A percentile compares a stretch with the other conserved stretches of the same genome.
Conservation (phyloP, 2,113 vertebrate genomes). For the Eptesicus fuscus region DNA sequence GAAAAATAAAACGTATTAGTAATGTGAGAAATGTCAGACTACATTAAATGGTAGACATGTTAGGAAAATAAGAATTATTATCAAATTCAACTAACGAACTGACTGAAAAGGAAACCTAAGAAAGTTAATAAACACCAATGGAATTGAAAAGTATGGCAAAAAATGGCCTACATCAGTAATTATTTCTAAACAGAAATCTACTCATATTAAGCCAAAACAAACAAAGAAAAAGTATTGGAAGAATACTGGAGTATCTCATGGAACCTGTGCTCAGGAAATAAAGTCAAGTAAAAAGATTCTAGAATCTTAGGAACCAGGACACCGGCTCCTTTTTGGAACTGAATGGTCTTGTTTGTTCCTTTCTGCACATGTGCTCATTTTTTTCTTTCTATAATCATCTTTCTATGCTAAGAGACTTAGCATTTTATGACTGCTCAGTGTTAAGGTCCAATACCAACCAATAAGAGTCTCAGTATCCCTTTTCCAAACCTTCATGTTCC, state of each 20-base stretch:
- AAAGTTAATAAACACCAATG: background rate
- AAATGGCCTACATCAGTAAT: background rate
- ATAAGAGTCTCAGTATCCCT: background rate
- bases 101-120: background rate
- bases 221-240: background rate
- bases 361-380: background rate
- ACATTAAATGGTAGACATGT: too few species aligned
- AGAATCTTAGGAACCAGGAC: too few species aligned
- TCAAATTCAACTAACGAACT: background rate
- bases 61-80: background rate
- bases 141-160: background rate
- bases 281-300: too few species aligned
- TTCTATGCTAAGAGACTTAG: background rate
- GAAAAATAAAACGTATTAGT: background rate
- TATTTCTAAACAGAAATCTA: background rate
- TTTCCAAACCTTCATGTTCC: background rate
- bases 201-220: background rate
- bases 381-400: background rate
- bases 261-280: background rate
- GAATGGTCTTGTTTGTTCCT: background rate
- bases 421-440: background rate
- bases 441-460: background rate
- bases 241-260: background rate
- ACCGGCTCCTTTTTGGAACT: too few species aligned
- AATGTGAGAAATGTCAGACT: background rate